Evolutionary conservation across 2,888 invertebrate genomes (phyloP), one percentile per base, ranked within the genome.

Genomic region (Schizotus pectinicornis): DNA sequence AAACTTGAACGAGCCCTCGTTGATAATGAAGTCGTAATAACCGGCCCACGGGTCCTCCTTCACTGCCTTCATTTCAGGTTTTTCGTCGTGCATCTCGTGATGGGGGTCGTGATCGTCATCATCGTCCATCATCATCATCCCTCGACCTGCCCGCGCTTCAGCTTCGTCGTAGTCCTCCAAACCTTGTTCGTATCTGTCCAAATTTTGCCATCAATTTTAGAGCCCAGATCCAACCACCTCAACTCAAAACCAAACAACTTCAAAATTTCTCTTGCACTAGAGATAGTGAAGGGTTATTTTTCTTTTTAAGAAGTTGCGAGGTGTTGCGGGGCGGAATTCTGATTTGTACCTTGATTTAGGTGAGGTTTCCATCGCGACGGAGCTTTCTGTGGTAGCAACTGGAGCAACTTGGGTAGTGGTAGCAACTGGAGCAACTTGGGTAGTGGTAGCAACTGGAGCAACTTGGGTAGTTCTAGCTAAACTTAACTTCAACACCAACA

Each of bases 1-100:
- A 79, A 93, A 93, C 76, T 93, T 93, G 80, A 92, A 93, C 11
- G 92, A 92, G 1, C 92, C 92, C 76, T 93, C 93, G 71, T 91
- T 93, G 73, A 93, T 92, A 65, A 92, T 84, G 80, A 93, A 93
- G 78, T 93, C 92, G 74, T 92, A 92, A 79, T 93, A 93, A 0
- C 90, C 89, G 33, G 86, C 87, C 85, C 91, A 89, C 47, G 90
- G 89, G 76, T 91, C 91, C 30, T 83, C 81, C 77, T 86, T 86
- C 8, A 85, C 81, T 63, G 84, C 83, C 5, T 22, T 22, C 22
- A 22, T 22, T 22, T 22, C 22, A 22, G 22, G 22, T 72, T 87
- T 85, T 38, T 80, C 76, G 78, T 86, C 81, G 55, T 70, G 71
- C 63, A 81, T 81, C 57, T 81, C 78, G 46, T 82, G 79, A 50